Percentiles rank a stretch among this genome's conserved stretches.
Evolutionary conservation across 2,113 vertebrate species (phyloP).

Genomic region (Pholis gunnellus): DNA sequence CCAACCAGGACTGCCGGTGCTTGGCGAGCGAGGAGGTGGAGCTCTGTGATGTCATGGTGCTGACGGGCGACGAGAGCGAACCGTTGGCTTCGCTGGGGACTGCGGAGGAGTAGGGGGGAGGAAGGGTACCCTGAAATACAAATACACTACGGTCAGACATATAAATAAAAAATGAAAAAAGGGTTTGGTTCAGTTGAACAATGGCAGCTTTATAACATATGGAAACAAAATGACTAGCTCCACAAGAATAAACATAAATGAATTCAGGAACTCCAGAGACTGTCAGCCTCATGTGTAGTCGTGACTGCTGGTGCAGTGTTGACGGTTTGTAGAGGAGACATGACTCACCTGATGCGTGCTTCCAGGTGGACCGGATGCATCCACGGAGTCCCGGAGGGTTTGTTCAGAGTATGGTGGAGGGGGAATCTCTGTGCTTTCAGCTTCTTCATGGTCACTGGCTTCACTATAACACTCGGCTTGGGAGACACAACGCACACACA

Average conservation of each 20-base stretch:
- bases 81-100: slow-evolving; percentile 83
- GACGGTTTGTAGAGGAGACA: neutral
- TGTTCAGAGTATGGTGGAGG: slow-evolving; percentile 85
- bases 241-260: neutral
- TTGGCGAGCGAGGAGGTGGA: slow-evolving; percentile 85
- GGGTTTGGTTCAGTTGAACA: neutral
- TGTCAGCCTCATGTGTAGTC: neutral
- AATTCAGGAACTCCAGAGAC: neutral
- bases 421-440: slow-evolving; percentile 87
- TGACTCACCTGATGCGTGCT: slow-evolving; percentile 73
- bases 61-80: slow-evolving; percentile 87
- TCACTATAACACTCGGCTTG: slow-evolving; percentile 93
- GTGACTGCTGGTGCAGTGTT: slow-evolving; percentile 1
- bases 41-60: slow-evolving; percentile 83
- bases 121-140: slow-evolving; percentile 79
- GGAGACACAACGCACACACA: slow-evolving; percentile 1
- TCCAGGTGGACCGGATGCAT: slow-evolving; percentile 60
- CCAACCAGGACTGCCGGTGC: slow-evolving; percentile 87
- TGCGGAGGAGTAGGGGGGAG: slow-evolving; percentile 84
- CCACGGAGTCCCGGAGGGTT: slow-evolving; percentile 67
- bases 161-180: neutral
- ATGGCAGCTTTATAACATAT: neutral
- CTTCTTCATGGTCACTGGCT: slow-evolving; percentile 94
- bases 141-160: neutral
- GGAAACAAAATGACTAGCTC: neutral